Evolutionary conservation across 2,113 vertebrate species (phyloP), one percentile per base, ranked within the genome.

Genomic region (Erythrocercus mccallii): DNA sequence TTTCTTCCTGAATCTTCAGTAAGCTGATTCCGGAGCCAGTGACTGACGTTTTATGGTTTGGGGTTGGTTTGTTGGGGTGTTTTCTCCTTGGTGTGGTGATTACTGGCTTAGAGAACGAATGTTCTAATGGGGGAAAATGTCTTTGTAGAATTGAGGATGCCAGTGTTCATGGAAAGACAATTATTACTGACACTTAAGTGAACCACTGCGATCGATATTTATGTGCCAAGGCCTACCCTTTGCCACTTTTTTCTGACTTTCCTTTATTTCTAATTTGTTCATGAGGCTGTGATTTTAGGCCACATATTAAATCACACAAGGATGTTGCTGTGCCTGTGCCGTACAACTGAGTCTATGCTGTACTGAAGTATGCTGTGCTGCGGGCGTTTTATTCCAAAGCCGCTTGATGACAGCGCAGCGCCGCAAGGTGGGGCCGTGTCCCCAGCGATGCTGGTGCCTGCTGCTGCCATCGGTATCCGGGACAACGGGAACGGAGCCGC

Each of bases 321-420:
- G 30, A 10, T 81, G 22, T 44, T 60, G 6, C 48, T 62, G 4
- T 72, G 48, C 38, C 24, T 62, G 0, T 57, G 50, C 47, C 64
- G 16, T 66, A 48, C 38, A 78, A 10, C 14, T 53, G 48, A 76
- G 17, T 47, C 15, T 38, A 1, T 30, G 19, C 33, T 81, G 35
- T 50, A 42, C 23, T 79, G 21, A 90, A 60, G 21, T 56, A n/a
- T n/a, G n/a, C n/a, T n/a, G n/a, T 0, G 19, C 56, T 11, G n/a
- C 35, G 40, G 69, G 8, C 1, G 1, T 7, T 7, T 3, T 0
- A 0, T 0, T 2, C 0, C 0, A 0, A 1, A 37, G 23, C 51
- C 13, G 51, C 69, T 6, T 53, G 6, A 7, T 20, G 68, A 0
- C 68, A 13, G 58, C 50, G 66, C 3, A 48, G 42, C 50, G 74